Percentiles rank a stretch among this genome's conserved stretches.
Evolutionary conservation across 1,140 invertebrate species (phyloP).

Genomic region (Drosophila bocqueti): DNA sequence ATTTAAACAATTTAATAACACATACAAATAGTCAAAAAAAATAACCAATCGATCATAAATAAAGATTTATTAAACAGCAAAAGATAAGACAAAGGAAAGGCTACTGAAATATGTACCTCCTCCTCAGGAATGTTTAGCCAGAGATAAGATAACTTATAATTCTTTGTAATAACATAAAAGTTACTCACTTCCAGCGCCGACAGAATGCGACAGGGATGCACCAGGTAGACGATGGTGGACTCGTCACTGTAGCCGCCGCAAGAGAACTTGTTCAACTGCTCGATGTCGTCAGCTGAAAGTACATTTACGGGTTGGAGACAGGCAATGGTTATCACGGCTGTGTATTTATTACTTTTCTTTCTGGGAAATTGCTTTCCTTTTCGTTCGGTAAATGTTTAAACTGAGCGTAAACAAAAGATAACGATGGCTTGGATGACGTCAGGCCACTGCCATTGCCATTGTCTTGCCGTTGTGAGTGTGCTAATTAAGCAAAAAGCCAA

Average conservation of each 20-base stretch:
- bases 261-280: slow-evolving; percentile 91
- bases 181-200: slow-evolving; percentile 90
- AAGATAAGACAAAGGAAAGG: background rate
- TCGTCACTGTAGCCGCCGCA: slow-evolving; percentile 92
- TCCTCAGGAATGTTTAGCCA: background rate
- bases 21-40: background rate
- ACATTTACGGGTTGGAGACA: slow-evolving; percentile 14
- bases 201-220: slow-evolving; percentile 94
- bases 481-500: slow-evolving; percentile 65
- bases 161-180: slow-evolving; percentile 1
- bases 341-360: slow-evolving; percentile 5
- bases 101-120: background rate
- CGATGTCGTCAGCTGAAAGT: slow-evolving; percentile 90
- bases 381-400: slow-evolving; percentile 48
- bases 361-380: slow-evolving; percentile 37
- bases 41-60: background rate
- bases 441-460: slow-evolving; percentile 42
- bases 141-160: slow-evolving; percentile 6
- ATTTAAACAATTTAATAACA: background rate
- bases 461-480: slow-evolving; percentile 46
- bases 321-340: slow-evolving; percentile 31
- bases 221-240: slow-evolving; percentile 92
- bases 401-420: slow-evolving; percentile 63
- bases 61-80: background rate
- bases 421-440: slow-evolving; percentile 64